Evolutionary conservation across 2,888 invertebrate species (phyloP).

Genomic region (Lamellibrachia satsuma): DNA sequence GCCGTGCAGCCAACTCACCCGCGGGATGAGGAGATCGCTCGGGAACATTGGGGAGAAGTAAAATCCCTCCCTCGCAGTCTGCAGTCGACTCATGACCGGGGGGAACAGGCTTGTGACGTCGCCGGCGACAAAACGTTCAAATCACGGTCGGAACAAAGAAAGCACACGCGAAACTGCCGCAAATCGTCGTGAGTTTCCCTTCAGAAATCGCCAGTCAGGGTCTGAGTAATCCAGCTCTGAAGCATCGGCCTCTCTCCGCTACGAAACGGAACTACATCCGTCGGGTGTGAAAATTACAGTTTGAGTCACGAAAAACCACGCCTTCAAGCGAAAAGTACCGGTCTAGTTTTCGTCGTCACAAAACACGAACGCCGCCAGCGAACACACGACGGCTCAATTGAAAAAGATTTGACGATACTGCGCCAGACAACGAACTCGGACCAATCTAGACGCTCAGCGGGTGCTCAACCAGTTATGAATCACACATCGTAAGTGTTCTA

Average conservation of each 20-base stretch:
- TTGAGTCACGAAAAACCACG: slow-evolving; percentile 6
- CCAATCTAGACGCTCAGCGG: background rate
- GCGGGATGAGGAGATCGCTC: background rate
- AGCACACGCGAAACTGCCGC: background rate
- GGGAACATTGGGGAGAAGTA: background rate
- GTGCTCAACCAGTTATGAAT: background rate
- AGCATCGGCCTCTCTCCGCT: background rate
- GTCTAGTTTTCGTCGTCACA: background rate
- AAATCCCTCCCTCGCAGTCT: background rate
- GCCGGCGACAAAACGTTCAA: slow-evolving; percentile 6
- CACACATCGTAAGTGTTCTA: background rate
- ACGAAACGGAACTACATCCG: background rate
- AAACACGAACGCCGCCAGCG: slow-evolving; percentile 6
- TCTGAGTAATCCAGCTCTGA: background rate
- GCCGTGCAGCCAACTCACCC: background rate
- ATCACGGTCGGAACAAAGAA: background rate
- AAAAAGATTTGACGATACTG: background rate
- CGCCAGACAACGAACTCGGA: background rate
- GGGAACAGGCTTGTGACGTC: background rate
- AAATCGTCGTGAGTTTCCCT: background rate
- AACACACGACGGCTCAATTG: background rate
- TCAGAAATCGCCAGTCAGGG: background rate
- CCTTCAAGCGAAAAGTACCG: background rate
- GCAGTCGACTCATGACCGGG: background rate
- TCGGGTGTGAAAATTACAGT: slow-evolving; percentile 10